Evolutionary conservation across 2,888 invertebrate genomes (phyloP).

Genomic region (Dugesia japonica): DNA sequence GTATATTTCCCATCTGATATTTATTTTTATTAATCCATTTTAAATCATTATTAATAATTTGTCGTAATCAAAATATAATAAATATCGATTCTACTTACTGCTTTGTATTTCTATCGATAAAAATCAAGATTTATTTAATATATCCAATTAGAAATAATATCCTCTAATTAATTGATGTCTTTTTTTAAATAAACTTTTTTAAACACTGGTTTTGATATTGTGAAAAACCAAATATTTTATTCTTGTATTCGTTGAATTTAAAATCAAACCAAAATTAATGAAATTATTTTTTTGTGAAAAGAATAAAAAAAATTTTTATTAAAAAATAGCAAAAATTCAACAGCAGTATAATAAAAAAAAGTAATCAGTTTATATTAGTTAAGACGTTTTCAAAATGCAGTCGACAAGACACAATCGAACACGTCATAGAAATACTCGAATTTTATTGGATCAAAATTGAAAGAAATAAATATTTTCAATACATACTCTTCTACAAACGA

Average conservation of each 20-base stretch:
- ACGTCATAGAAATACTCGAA: not conserved
- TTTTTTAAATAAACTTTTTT: not conserved
- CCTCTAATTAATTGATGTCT: not conserved
- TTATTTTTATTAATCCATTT: not conserved
- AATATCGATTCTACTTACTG: not conserved
- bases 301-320: not conserved
- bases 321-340: not conserved
- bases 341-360: not conserved
- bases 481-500: not conserved
- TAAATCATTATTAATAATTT: not conserved
- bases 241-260: not conserved
- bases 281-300: not conserved
- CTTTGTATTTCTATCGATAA: not conserved
- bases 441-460: not conserved
- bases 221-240: not conserved
- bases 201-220: too few species aligned
- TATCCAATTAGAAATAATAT: not conserved
- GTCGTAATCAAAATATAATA: not conserved
- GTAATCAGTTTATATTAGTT: constrained; percentile 14
- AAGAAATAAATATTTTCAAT: constrained; percentile 11
- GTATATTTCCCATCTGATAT: constrained; percentile 40
- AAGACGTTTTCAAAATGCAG: constrained; percentile 6
- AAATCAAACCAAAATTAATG: too few species aligned
- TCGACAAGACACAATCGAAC: constrained; percentile 7
- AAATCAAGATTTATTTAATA: not conserved